These are phyloP conservation scores for Tetrao urogallus DNA, from an alignment of 2,113 vertebrate species.

Conservation along the genomic window DNA sequence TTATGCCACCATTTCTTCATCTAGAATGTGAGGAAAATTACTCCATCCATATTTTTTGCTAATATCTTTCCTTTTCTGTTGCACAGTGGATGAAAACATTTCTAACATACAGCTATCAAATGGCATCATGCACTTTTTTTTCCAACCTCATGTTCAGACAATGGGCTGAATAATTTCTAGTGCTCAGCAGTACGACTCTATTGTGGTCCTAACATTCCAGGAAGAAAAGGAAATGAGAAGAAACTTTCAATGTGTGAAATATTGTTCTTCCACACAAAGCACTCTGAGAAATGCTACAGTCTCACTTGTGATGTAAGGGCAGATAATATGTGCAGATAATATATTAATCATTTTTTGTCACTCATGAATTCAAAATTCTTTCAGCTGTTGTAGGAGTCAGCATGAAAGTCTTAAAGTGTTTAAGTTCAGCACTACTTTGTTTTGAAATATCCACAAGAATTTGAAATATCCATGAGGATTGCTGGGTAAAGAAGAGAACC, in stretches of 20 bases:
- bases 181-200: neutral
- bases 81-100: neutral
- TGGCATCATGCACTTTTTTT: neutral
- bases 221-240: neutral
- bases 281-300: neutral
- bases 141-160: neutral
- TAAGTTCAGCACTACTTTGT: neutral
- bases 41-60: neutral
- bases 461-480: neutral
- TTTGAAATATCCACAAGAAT: neutral
- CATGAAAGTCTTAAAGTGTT: neutral
- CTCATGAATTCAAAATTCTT: neutral
- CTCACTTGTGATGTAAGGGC: neutral
- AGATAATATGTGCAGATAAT: accelerated
- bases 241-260: neutral
- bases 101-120: neutral
- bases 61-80: neutral
- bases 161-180: neutral
- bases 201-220: neutral
- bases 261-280: neutral
- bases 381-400: neutral
- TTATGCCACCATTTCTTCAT: neutral
- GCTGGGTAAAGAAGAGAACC: neutral
- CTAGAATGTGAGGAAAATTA: neutral
- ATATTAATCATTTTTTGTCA: neutral